Evolutionary conservation across 2,888 invertebrate genomes (phyloP).

Genomic region (Lithophane semibrunnea): DNA sequence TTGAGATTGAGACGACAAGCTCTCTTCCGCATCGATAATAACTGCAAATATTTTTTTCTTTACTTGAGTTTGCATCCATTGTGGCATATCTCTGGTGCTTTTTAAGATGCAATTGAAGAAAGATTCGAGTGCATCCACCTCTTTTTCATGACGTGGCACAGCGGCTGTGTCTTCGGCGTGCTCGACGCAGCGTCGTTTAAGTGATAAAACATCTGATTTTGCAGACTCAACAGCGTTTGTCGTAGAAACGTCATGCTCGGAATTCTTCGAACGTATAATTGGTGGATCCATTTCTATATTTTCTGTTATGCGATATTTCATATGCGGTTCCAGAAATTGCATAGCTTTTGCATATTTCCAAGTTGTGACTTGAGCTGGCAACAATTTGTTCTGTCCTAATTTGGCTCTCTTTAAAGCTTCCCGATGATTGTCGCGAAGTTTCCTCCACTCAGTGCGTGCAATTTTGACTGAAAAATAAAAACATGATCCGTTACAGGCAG

Average conservation of each 20-base stretch:
- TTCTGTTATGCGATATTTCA: constrained; percentile 87
- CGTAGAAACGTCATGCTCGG: constrained; percentile 79
- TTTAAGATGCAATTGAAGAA: constrained; percentile 85
- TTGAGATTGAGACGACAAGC: constrained; percentile 74
- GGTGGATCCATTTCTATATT: constrained; percentile 83
- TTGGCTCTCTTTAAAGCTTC: constrained; percentile 86
- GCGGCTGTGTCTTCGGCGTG: constrained; percentile 54
- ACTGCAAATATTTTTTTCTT: constrained; percentile 87
- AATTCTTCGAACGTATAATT: constrained; percentile 64
- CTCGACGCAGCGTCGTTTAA: constrained; percentile 74
- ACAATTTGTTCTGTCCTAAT: constrained; percentile 84
- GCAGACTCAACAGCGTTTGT: constrained; percentile 69
- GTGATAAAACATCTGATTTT: constrained; percentile 58
- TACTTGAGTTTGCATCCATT: constrained; percentile 87
- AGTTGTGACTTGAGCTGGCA: constrained; percentile 86
- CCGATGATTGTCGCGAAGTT: constrained; percentile 85
- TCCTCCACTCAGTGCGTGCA: constrained; percentile 87
- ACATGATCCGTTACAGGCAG: not conserved
- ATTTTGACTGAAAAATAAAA: constrained; percentile 78
- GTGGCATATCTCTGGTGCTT: constrained; percentile 85
- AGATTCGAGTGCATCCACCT: constrained; percentile 81
- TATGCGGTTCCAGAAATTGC: constrained; percentile 87
- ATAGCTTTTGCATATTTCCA: constrained; percentile 88
- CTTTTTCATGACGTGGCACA: constrained; percentile 61
- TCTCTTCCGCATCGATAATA: constrained; percentile 85